phyloP scores from a whole-genome alignment of 1,140 invertebrate genomes.

The Hestina assimilis region DNA sequence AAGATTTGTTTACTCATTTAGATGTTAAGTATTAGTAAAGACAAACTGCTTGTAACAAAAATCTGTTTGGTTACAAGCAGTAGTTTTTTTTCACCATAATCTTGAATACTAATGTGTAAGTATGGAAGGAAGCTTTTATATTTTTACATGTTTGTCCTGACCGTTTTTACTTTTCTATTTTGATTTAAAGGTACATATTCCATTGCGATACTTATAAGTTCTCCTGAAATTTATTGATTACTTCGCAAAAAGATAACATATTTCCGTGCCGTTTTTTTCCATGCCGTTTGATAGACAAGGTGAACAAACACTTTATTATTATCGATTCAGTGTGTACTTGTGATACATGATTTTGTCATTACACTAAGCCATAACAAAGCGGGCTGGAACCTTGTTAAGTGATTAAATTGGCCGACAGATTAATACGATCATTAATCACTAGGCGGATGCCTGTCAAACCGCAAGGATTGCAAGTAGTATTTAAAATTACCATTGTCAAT shows the following conservation, averaged over 20 bases:
- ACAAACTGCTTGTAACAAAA: no score
- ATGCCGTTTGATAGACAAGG: no score
- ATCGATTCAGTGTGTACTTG: background rate
- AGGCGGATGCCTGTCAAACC: background rate
- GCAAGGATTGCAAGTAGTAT: background rate
- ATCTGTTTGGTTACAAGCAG: background rate
- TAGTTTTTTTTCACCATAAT: background rate
- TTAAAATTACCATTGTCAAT: background rate
- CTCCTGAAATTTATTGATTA: no score
- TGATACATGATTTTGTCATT: background rate
- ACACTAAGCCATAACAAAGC: background rate
- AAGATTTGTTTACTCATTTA: slow-evolving; percentile 9
- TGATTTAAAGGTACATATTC: background rate
- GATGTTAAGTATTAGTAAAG: background rate
- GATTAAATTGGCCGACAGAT: slow-evolving; percentile 4
- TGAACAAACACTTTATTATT: background rate
- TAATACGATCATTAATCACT: slow-evolving; percentile 5
- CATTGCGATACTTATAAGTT: background rate
- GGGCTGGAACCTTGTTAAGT: background rate
- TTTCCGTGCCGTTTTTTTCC: no score
- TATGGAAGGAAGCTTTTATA: no score
- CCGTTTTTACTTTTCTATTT: no score
- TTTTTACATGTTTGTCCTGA: no score
- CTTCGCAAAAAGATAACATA: no score
- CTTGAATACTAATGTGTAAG: background rate